Evolutionary conservation across 2,113 vertebrate species (phyloP), one percentile per base, ranked within the genome.

Genomic region (Eulemur macaco): DNA sequence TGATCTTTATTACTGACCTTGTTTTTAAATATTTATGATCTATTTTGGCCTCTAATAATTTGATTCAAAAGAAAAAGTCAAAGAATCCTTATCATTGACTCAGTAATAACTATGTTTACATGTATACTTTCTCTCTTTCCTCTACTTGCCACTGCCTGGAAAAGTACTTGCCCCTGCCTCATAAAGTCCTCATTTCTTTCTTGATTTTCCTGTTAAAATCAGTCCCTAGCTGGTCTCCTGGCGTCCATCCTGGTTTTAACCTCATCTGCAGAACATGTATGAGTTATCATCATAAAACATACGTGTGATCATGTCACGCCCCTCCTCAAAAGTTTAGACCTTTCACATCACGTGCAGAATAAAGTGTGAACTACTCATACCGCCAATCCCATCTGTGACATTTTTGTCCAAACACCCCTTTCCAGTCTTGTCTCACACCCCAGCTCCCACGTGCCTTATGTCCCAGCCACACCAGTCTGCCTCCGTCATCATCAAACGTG

Each of bases 11-110:
- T 60, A 85, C 27, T 58, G 56, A 91, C 23, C 29, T 85, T 77
- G 18, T 37, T 78, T 94, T 73, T 88, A 60, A 80, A 68, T 47
- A 7, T 60, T 85, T 84, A 29, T 86, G 45, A 42, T 82, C 21
- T 63, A 34, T 73, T 95, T 94, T 58, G 39, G 20, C 15, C 69
- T 77, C 68, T 88, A 85, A 63, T 58, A 85, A 92, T 83, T 96
- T 68, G 78, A 58, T 63, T 87, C 39, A 82, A 94, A 91, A 94
- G 14, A 42, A 95, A 94, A 94, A n/a, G 25, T 20, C 77, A 91
- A 87, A 20, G 27, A 73, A 73, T 80, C 63, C 20, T 78, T 50
- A 20, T 23, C 25, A 68, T 47, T 76, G 68, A 60, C 74, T 95
- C 27, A 64, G 27, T 82, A 86, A 56, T 76, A 93, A 42, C 17